Evolutionary conservation across 2,888 invertebrate genomes (phyloP), one percentile per base, ranked within the genome.

Genomic region (Acrobasis repandana): DNA sequence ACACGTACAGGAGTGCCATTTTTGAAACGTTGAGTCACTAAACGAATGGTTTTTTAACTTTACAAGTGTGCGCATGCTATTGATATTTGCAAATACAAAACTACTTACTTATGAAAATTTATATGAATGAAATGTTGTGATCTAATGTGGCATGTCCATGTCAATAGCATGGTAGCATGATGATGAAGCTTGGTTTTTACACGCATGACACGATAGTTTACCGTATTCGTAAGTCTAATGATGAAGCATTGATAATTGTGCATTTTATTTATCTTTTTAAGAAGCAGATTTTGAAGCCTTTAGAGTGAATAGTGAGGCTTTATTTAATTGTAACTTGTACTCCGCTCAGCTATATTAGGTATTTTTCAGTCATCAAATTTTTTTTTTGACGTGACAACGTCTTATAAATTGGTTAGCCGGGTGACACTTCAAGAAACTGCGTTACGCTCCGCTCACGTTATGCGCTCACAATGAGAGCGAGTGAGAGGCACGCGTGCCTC

Each of bases 221-320:
- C 54, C 38, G 8, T 54, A 54, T 18, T 54, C 54, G 54, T 54
- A 38, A 54, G 54, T 54, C 38, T n/a, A 38, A 54, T 38, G 52
- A 54, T 15, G 18, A 20, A 38, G 2, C 8, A 16, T 3, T 43
- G 38, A 2, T 38, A 54, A 20, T 38, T 18, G 8, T 14, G 18
- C 11, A 38, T 38, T 38, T 54, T 54, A 52, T 38, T 54, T 38
- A 20, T 14, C 18, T 38, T 38, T 38, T 4, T 54, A 14, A 14
- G 4, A 52, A 52, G 36, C 34, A 16, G 52, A n/a, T 33, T 48
- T n/a, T n/a, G n/a, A n/a, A n/a, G n/a, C n/a, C n/a, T n/a, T 9
- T 10, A 16, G 18, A 1, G 1, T 6, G 11, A 51, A 33, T 15
- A 51, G 0, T n/a, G 36, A 36, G 28, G 8, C 6, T 28, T 28